Evolutionary conservation across 2,888 invertebrate genomes (phyloP).

Genomic region (Drosophila stalkeri): DNA sequence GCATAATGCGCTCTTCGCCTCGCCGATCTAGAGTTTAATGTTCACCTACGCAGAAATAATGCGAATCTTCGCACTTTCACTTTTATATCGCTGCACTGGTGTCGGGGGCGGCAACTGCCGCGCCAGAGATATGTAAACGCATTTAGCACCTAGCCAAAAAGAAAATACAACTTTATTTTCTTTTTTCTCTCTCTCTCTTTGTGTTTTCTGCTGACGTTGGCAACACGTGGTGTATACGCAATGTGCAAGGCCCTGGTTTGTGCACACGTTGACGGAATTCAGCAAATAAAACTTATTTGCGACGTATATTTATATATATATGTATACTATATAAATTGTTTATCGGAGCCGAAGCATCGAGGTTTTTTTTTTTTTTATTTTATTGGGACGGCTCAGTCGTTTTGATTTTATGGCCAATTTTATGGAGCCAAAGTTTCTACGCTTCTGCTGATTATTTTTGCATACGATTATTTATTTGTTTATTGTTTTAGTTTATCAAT

Average conservation of each 20-base stretch:
- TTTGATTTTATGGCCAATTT: conserved; percentile 62
- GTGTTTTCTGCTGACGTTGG: conserved; percentile 37
- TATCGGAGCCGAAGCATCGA: conserved; percentile 16
- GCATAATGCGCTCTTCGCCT: conserved; percentile 53
- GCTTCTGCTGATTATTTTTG: conserved; percentile 32
- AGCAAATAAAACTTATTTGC: conserved; percentile 48
- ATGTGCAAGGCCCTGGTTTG: conserved; percentile 32
- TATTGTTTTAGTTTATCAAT: conserved; percentile 40
- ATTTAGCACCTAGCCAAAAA: conserved; percentile 63
- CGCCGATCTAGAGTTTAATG: conserved; percentile 50
- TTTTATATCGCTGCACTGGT: conserved; percentile 41
- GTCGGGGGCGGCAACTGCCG: conserved; percentile 42
- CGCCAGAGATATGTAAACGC: conserved; percentile 58
- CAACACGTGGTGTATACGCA: conserved; percentile 63
- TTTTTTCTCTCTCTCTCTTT: not conserved
- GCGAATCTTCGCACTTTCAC: conserved; percentile 71
- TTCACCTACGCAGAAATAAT: conserved; percentile 78
- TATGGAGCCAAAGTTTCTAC: conserved; percentile 56
- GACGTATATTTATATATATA: conserved; percentile 16
- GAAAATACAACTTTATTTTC: conserved; percentile 1
- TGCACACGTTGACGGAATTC: conserved; percentile 52
- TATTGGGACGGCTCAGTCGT: conserved; percentile 40
- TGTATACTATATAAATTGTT: conserved; percentile 23
- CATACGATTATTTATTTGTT: conserved; percentile 32
- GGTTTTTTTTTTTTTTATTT: conserved; percentile 46